phyloP scores from a whole-genome alignment of 2,888 invertebrate genomes.

The Athalia cordata region DNA sequence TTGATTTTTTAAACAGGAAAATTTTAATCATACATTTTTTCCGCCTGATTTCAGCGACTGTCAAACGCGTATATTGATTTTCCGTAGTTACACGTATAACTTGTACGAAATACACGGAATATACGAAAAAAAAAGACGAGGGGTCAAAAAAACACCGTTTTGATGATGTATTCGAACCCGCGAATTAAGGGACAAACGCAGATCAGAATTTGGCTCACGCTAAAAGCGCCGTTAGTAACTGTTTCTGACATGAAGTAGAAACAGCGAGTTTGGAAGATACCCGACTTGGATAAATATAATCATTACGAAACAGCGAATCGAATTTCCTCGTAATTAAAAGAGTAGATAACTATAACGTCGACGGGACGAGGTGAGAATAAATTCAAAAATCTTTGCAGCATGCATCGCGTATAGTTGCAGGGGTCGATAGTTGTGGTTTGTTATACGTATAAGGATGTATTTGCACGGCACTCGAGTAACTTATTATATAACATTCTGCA shows the following conservation, averaged over 20 bases:
- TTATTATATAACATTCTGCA: background rate
- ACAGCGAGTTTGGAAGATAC: background rate
- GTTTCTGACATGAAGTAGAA: constrained; percentile 5
- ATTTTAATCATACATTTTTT: background rate
- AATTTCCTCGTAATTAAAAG: constrained; percentile 22
- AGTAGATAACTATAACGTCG: background rate
- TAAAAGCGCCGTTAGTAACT: no score
- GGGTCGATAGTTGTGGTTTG: background rate
- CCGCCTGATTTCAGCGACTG: background rate
- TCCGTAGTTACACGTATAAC: background rate
- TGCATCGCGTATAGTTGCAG: no score
- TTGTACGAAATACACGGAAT: background rate
- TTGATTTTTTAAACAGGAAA: background rate
- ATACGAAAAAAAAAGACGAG: no score
- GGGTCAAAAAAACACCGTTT: background rate
- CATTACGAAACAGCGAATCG: constrained; percentile 1
- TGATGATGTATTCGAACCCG: no score
- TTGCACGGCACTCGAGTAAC: background rate
- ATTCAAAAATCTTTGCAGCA: constrained; percentile 7
- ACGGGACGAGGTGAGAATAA: constrained; percentile 3
- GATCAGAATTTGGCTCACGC: no score
- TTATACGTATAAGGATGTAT: constrained; percentile 1
- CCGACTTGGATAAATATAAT: background rate
- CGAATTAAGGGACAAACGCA: no score
- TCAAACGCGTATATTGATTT: background rate